Evolutionary conservation across 2,797 vertebrate genomes (phyloP).

Genomic region (Miichthys miiuy): DNA sequence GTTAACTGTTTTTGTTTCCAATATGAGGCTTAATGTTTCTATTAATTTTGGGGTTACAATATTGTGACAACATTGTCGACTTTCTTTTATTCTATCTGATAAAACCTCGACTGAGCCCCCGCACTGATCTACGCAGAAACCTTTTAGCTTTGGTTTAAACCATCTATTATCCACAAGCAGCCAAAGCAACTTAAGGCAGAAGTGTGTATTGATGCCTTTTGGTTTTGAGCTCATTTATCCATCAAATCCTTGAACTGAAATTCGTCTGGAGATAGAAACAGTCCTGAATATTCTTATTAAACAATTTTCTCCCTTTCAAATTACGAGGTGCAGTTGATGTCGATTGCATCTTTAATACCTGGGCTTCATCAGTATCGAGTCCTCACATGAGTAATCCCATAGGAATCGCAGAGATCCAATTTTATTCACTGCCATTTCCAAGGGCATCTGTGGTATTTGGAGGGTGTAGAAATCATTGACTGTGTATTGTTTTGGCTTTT

Average conservation of each 20-base stretch:
- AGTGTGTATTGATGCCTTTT: constrained; percentile 24
- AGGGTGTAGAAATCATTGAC: constrained; percentile 29
- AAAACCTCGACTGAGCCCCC: background rate
- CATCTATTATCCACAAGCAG: background rate
- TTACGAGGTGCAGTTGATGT: constrained; percentile 18
- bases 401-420: constrained; percentile 32
- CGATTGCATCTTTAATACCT: constrained; percentile 35
- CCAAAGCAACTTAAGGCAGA: background rate
- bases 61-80: background rate
- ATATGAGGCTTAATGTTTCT: background rate
- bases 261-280: constrained; percentile 9
- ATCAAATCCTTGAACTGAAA: constrained; percentile 34
- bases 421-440: constrained; percentile 35
- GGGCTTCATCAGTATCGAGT: constrained; percentile 24
- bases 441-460: constrained; percentile 32
- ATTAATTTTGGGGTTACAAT: background rate
- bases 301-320: constrained; percentile 28
- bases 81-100: background rate
- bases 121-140: background rate
- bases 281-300: constrained; percentile 1
- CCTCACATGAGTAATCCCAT: constrained; percentile 23
- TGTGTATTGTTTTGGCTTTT: constrained; percentile 38
- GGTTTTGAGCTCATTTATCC: constrained; percentile 34
- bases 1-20: background rate
- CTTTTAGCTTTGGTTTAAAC: background rate